Base-by-base conservation (phyloP, 1,140 invertebrate species). In the Conus betulinus region DNA sequence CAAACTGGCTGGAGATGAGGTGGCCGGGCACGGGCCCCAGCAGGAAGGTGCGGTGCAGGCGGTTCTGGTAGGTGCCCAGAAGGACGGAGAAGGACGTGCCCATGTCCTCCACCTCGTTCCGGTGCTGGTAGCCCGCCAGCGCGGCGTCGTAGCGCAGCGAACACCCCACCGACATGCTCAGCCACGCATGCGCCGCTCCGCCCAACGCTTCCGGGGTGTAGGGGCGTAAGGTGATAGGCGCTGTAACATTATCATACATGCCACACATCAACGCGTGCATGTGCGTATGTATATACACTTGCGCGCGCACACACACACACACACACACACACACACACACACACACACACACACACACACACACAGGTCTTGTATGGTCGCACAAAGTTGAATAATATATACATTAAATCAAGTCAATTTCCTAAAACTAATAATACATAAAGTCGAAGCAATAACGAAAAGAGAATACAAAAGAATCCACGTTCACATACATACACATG, bases 91-190 rank as follows among this genome's bases (percentile, higher is more conserved):
- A 89, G 53, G 88, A 63, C 0, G 39, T 76, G 76, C 60, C 76
- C 25, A 81, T 23, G 20, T 81, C 84, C 88, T 89, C 85, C 71
- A 87, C 74, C 85, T 87, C 85, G 74, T 87, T 87, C 20, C 53
- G 39, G 53, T 76, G 67, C 20, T n/a, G 84, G 60, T 71, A 67
- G 11, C 87, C 60, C 5, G 88, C 84, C 53, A 89, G 71, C 78
- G 86, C 63, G 27, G 88, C 87, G 55, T 90, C 90, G 87, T 88
- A 90, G 39, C 82, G 88, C 11, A 90, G 90, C 17, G 71, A n/a
- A 60, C 90, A 90, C 0, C 88, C 88, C 51, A 71, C 39, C 7
- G 85, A 87, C 88, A 90, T 87, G 15, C 82, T 82, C 57, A 90
- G 53, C 90, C 90, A 90, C 11, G 67, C 87, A 71, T 89, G 86